Conservation (phyloP, 2,888 invertebrate genomes). For the Xanthia icteritia region DNA sequence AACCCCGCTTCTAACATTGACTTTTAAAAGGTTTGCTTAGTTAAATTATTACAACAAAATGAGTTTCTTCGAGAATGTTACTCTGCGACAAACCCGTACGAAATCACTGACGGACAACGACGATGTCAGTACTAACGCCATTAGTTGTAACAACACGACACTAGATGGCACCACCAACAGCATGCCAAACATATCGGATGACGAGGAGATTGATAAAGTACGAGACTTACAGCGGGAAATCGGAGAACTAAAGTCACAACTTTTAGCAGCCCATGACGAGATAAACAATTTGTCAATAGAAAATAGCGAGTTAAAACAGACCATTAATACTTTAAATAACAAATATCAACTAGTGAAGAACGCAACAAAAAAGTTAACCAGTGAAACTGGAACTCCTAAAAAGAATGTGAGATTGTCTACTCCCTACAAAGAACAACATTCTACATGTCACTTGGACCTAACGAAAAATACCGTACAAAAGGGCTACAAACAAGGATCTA, state of each 20-base stretch:
- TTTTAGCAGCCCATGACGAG: conserved; percentile 12
- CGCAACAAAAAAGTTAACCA: too few relatives aligned
- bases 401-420: too few relatives aligned
- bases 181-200: background rate
- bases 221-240: background rate
- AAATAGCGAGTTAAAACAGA: too few relatives aligned
- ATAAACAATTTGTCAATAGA: conserved; percentile 1
- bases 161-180: background rate
- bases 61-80: background rate
- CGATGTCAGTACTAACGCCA: background rate
- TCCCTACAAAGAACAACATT: too few relatives aligned
- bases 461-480: too few relatives aligned
- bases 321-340: background rate
- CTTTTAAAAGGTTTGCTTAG: too few relatives aligned
- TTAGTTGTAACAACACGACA: background rate
- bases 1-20: too few relatives aligned
- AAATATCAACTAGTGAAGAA: too few relatives aligned
- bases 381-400: too few relatives aligned
- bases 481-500: too few relatives aligned
- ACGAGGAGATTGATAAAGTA: conserved; percentile 6
- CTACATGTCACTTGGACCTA: too few relatives aligned
- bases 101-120: background rate
- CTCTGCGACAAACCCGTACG: background rate
- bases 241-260: conserved; percentile 1
- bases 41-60: background rate